Evolutionary conservation across 2,797 vertebrate genomes (phyloP), one percentile per base, ranked within the genome.

Genomic region (Danio tinwini): DNA sequence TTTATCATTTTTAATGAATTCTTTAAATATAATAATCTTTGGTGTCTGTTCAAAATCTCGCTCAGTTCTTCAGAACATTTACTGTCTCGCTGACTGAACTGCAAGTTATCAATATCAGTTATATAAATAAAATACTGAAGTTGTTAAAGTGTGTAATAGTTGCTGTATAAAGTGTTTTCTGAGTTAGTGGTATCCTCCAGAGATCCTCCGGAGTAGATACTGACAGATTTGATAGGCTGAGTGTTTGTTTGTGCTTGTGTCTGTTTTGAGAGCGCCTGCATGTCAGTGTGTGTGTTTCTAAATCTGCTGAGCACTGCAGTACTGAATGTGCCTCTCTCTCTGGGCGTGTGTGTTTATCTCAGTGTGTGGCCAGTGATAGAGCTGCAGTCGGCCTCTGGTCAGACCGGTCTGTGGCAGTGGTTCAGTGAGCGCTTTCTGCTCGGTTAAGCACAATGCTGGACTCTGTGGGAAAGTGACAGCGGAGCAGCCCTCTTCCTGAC

Each of bases 361-460:
- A 62, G n/a, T 61, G 52, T 74, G 61, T 44, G 50, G 58, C 45
- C 45, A 56, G 37, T 52, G 45, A 58, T 50, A 40, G 45, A 52
- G 55, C 45, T 74, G 53, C 49, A 63, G 69, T 47, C 11, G 4
- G 65, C 59, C 47, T 72, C 85, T 64, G 78, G 83, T 86, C 74
- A 58, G 65, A 84, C 78, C 71, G 50, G 82, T 84, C 85, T 74
- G 64, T 55, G 40, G 61, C 76, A 71, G 39, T 63, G 62, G 53
- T 75, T 67, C 69, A 45, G 56, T 71, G 47, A 21, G 49, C 21
- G 56, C 44, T 85, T 87, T 85, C 72, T 42, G 17, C 82, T 76
- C 75, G 10, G 72, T 81, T 87, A 78, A 74, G 78, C 82, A 79
- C 70, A 84, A 68, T 68, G 68, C 68, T 77, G 58, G 53, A 40